Percentiles rank a stretch among this genome's conserved stretches.
These are phyloP conservation scores for Drosophila prostipennis DNA, from an alignment of 2,888 invertebrate genomes.

Conservation along the genomic window DNA sequence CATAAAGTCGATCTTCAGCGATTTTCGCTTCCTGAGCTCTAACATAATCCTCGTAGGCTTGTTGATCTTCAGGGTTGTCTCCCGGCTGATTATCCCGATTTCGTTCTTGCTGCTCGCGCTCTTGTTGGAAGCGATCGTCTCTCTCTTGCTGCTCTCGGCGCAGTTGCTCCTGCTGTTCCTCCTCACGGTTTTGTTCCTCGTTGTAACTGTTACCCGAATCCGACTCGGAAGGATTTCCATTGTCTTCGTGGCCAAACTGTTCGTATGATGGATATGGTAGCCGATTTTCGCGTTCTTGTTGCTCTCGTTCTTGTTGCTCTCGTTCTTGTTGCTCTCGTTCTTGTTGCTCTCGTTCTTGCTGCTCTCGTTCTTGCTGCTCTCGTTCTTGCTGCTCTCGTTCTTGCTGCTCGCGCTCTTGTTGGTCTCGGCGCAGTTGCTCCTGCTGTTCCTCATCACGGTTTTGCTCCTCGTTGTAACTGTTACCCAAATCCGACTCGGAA, in stretches of 20 bases:
- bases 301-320: no score
- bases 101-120: slow-evolving; percentile 4
- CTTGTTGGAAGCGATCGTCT: not conserved
- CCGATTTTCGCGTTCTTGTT: not conserved
- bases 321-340: not conserved
- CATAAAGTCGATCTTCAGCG: not conserved
- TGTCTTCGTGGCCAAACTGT: slow-evolving; percentile 4
- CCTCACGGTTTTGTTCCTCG: slow-evolving; percentile 18
- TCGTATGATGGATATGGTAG: slow-evolving; percentile 23
- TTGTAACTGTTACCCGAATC: not conserved
- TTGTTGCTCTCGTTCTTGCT: no score
- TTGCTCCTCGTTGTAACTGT: slow-evolving; percentile 8
- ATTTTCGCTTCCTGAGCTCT: not conserved
- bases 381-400: no score
- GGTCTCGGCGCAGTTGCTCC: slow-evolving; percentile 2
- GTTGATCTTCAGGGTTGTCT: not conserved
- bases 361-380: no score
- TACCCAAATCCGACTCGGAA: not conserved
- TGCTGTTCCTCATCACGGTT: slow-evolving; percentile 16
- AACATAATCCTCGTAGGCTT: not conserved
- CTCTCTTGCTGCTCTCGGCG: slow-evolving; percentile 9
- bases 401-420: slow-evolving; percentile 7
- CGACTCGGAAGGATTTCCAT: not conserved
- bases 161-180: slow-evolving; percentile 13
- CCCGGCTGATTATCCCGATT: not conserved